phyloP scores from a whole-genome alignment of 2,888 invertebrate species.

The Globia sparganii region DNA sequence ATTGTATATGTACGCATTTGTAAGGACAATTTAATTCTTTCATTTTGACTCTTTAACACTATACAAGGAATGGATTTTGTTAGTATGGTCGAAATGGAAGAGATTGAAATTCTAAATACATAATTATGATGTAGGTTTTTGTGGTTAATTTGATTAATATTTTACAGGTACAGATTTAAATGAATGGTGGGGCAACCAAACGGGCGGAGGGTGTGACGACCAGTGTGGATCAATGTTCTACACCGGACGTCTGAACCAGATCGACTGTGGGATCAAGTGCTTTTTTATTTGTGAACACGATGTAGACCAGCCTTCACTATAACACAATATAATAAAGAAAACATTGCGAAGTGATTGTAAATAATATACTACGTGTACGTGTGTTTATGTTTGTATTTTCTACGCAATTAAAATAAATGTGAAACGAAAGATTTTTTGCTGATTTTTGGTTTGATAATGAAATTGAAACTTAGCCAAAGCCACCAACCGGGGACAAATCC shows the following conservation, averaged over 20 bases:
- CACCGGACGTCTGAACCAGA: slow-evolving; percentile 28
- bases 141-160: neutral
- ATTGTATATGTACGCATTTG: neutral
- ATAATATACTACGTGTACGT: neutral
- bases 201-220: slow-evolving; percentile 9
- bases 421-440: neutral
- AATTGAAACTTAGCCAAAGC: neutral
- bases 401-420: neutral
- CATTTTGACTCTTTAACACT: neutral
- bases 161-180: slow-evolving; percentile 30
- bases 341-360: neutral
- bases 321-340: slow-evolving; percentile 14
- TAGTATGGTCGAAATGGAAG: no score
- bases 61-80: neutral
- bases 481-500: neutral
- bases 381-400: no score
- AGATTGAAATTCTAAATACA: no score
- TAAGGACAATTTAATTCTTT: neutral
- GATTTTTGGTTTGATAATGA: neutral
- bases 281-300: slow-evolving; percentile 46
- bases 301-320: neutral
- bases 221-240: slow-evolving; percentile 46
- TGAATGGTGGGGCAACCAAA: slow-evolving; percentile 16
- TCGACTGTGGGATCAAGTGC: slow-evolving; percentile 24
- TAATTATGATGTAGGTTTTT: neutral